Evolutionary conservation across 2,888 invertebrate genomes (phyloP).

Genomic region (Malthinus flaveolus): DNA sequence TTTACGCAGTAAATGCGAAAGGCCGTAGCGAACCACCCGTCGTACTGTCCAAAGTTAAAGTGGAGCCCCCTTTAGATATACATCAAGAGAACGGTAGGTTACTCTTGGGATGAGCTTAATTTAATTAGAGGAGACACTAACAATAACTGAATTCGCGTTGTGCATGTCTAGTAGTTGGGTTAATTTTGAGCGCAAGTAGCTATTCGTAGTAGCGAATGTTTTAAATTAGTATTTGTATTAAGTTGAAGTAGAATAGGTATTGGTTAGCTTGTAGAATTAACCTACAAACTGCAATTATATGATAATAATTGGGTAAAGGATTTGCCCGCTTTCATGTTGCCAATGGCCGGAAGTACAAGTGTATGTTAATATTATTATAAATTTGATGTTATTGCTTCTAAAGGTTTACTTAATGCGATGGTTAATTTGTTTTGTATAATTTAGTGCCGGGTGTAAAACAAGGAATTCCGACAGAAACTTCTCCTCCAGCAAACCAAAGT

Average conservation of each 20-base stretch:
- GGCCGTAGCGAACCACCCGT: slow-evolving; percentile 77
- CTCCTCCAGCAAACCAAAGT: slow-evolving; percentile 38
- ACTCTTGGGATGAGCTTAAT: slow-evolving; percentile 44
- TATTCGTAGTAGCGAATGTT: slow-evolving; percentile 14
- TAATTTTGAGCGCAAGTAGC: slow-evolving; percentile 38
- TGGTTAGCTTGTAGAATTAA: slow-evolving; percentile 12
- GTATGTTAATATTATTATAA: background rate
- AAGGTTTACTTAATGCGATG: slow-evolving; percentile 5
- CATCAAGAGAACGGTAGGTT: slow-evolving; percentile 40
- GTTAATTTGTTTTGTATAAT: slow-evolving; percentile 5
- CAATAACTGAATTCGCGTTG: slow-evolving; percentile 47
- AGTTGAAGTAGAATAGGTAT: slow-evolving; percentile 6
- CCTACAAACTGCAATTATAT: slow-evolving; percentile 5
- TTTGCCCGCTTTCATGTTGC: background rate
- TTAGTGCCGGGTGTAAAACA: slow-evolving; percentile 19
- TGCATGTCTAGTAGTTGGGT: slow-evolving; percentile 44
- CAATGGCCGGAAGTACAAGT: slow-evolving; percentile 4
- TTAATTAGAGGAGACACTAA: slow-evolving; percentile 51
- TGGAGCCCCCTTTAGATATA: slow-evolving; percentile 38
- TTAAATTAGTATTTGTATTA: slow-evolving; percentile 14
- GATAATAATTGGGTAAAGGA: slow-evolving; percentile 10
- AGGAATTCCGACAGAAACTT: slow-evolving; percentile 25
- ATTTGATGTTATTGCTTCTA: background rate
- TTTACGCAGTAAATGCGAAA: slow-evolving; percentile 81
- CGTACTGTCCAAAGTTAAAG: slow-evolving; percentile 65